Evolutionary conservation across 2,888 invertebrate genomes (phyloP), one percentile per base, ranked within the genome.

Genomic region (Mycalesis mineus): DNA sequence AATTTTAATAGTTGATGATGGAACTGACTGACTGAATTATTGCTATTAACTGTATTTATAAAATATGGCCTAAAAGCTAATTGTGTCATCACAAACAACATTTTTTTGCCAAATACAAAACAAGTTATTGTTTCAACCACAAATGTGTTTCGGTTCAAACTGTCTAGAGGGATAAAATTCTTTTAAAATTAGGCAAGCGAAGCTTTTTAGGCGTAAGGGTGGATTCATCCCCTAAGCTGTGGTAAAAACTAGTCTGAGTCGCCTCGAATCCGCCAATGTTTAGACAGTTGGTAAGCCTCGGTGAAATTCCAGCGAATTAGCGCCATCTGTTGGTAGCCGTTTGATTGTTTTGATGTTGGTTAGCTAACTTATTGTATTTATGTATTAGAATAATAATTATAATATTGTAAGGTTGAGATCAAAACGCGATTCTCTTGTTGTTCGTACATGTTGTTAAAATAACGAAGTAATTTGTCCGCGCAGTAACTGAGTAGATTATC

Each of bases 241-340:
- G 45, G 14, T 45, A 45, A 29, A 29, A 29, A 29, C 45, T 45
- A 45, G 45, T 45, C 45, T 7, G 9, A 44, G 29, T 44, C 11
- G 22, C 28, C 11, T 7, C 7, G 9, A 15, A n/a, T 14, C 2
- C 2, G 1, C 3, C 7, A 31, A 8, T 29, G 13, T 45, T 31
- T 13, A 7, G 2, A 28, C 8, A 17, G 50, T 50, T 51, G 51
- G 51, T 41, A 40, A 51, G 41, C 51, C 31, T 51, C 11, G 1
- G 28, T 40, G 28, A 41, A 22, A 47, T 47, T 33, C 39, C 40
- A 14, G 13, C 37, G 28, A 39, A 37, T 22, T 49, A 50, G 29
- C 53, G 55, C 57, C 55, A 57, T 57, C 53, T 59, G 17, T 55
- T 37, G 45, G 40, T 48, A 51, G 55, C 41, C 14, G 53, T 40